Conservation (phyloP, 2,888 invertebrate genomes). For the Belgica antarctica region DNA sequence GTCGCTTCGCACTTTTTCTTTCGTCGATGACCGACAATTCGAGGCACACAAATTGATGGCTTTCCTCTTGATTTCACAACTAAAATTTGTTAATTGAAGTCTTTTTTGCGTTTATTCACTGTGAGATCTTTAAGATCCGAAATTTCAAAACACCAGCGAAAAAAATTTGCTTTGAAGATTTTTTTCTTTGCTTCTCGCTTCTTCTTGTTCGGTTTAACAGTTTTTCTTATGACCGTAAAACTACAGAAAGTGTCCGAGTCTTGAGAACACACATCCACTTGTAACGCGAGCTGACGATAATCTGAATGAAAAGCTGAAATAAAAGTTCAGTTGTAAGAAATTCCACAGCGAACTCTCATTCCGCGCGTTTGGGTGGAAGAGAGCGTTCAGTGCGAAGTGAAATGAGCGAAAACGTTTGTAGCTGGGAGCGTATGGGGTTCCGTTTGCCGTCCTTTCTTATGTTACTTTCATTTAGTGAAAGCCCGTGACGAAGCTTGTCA, state of each 20-base stretch:
- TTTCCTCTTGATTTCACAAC: background rate
- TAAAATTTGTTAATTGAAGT: background rate
- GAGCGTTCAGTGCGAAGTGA: background rate
- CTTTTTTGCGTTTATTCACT: background rate
- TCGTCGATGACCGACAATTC: no score
- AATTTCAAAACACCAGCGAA: no score
- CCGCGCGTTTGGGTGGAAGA: background rate
- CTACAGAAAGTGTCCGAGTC: background rate
- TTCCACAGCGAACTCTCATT: background rate
- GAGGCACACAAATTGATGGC: no score
- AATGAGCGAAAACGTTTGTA: background rate
- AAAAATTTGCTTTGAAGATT: no score
- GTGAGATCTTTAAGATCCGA: no score
- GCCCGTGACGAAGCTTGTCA: background rate
- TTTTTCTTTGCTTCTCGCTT: no score
- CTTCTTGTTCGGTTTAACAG: conserved; percentile 21
- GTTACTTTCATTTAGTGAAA: background rate
- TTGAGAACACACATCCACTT: conserved; percentile 26
- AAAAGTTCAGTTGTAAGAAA: background rate
- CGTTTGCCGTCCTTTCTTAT: background rate
- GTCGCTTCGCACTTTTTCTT: background rate
- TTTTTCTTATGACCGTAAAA: conserved; percentile 26
- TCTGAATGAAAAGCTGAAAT: conserved; percentile 31
- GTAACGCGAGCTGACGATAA: conserved; percentile 28
- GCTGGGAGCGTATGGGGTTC: background rate